Evolutionary conservation across 2,888 invertebrate species (phyloP), one percentile per base, ranked within the genome.

Genomic region (Molorchus minor): DNA sequence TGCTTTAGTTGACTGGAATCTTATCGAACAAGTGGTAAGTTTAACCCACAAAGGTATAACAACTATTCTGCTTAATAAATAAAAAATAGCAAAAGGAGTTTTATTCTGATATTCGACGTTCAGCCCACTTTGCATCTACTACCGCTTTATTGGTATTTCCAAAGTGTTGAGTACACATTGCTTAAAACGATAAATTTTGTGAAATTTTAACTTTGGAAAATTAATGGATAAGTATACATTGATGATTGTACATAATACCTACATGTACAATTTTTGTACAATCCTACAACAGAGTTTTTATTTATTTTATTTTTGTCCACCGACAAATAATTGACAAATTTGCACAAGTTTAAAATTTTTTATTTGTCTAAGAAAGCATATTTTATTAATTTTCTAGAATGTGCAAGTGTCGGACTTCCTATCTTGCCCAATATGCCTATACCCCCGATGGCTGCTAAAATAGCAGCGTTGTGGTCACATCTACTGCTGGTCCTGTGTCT

Each of bases 401-500:
- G 82, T 90, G 56, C 85, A 87, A 74, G 88, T 87, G 49, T 83
- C 84, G 21, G 89, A 89, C 68, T 84, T 83, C 69, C 85, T 90
- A 15, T 87, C 87, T 35, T 98, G 98, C 78, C 98, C 98, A 0
- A 97, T 98, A 75, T 98, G 98, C 80, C 84, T 98, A 65, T 91
- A 91, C 74, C 83, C 88, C 96, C 96, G 2, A 85, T 88, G 51
- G 93, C 95, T 52, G 96, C 92, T 1, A 94, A 96, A 80, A 93
- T 96, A 77, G 96, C 96, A n/a, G 0, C 87, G 90, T 36, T 98
- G 98, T 79, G 97, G 98, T 7, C 98, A 98, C 78, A 91, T 95
- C 62, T 97, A 93, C 80, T 98, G 98, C 80, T 98, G 95, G 96
- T 87, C 96, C 0, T 98, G 98, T 76, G 88, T 96, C 70, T 85